Base-by-base conservation (phyloP, 1,140 invertebrate genomes). In the Cydia splendana region DNA sequence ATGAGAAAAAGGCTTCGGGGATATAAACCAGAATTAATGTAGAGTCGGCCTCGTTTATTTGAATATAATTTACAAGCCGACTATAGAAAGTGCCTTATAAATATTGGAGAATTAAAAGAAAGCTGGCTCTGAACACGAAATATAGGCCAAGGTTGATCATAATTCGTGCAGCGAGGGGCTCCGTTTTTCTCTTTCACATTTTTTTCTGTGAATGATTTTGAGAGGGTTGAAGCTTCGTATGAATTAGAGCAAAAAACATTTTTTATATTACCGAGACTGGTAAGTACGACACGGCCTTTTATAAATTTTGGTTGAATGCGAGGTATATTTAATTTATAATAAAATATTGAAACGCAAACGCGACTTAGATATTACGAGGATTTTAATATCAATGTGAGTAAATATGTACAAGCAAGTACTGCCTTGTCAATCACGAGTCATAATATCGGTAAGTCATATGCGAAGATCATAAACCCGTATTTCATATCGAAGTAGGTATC, bases 1-100 rank as follows among this genome's bases (percentile, higher is more conserved):
- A 73, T 80, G 75, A 80, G 77, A 75, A 81, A 51, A 57, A 81
- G 69, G 75, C 75, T 62, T 69, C 45, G 73, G 75, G 20, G 74
- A 80, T 80, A 84, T 82, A 79, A 84, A 69, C 73, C 51, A 51
- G 57, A 76, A 79, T 77, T 75, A 75, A 75, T 81, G 75, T 79
- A 77, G 76, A 82, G 48, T 53, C 77, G 38, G 28, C 48, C 53
- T 76, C 62, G 69, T 80, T 78, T 78, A 76, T 74, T 76, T 75
- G 78, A 80, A 79, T 78, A 76, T 77, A 82, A 79, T 81, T 81
- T 79, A 79, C 77, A 79, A 78, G 76, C 73, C 57, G 30, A 75
- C 69, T 62, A 45, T 74, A 78, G 76, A 80, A 73, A 78, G 77
- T 82, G 53, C 73, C 76, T 78, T 71, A 71, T 71, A 71, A 71